Evolutionary conservation across 2,888 invertebrate species (phyloP).

Genomic region (Urechis unicinctus): DNA sequence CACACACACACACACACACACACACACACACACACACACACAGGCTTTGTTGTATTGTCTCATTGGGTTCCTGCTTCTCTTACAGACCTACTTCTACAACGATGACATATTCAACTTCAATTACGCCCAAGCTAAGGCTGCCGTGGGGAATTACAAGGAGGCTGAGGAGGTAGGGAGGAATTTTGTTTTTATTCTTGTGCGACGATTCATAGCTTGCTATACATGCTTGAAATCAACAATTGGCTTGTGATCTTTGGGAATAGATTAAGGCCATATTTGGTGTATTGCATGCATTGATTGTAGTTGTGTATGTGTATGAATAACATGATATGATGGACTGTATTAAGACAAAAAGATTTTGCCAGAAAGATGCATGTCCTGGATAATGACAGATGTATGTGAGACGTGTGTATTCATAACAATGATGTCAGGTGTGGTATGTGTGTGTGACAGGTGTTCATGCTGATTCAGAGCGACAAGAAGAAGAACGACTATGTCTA

Average conservation of each 20-base stretch:
- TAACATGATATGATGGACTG: no score
- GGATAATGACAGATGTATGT: no score
- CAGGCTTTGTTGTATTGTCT: no score
- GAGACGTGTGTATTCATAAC: no score
- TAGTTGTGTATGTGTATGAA: no score
- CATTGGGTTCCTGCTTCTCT: constrained; percentile 4
- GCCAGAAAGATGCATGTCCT: no score
- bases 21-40: no score
- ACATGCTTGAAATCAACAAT: neutral
- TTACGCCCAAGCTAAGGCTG: constrained; percentile 77
- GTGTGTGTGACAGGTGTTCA: constrained; percentile 57
- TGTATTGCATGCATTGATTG: no score
- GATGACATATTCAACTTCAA: constrained; percentile 85
- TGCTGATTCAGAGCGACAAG: constrained; percentile 75
- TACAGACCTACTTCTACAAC: constrained; percentile 77
- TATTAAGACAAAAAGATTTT: no score
- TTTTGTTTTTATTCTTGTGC: neutral
- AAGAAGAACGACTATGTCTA: constrained; percentile 79
- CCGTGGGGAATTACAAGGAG: constrained; percentile 86
- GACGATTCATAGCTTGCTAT: neutral
- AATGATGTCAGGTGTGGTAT: no score
- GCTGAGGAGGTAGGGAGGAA: constrained; percentile 69
- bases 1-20: no score
- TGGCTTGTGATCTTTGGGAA: neutral
- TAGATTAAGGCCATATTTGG: neutral